Conservation (phyloP, 2,888 invertebrate species). For the Oscheius sp. region DNA sequence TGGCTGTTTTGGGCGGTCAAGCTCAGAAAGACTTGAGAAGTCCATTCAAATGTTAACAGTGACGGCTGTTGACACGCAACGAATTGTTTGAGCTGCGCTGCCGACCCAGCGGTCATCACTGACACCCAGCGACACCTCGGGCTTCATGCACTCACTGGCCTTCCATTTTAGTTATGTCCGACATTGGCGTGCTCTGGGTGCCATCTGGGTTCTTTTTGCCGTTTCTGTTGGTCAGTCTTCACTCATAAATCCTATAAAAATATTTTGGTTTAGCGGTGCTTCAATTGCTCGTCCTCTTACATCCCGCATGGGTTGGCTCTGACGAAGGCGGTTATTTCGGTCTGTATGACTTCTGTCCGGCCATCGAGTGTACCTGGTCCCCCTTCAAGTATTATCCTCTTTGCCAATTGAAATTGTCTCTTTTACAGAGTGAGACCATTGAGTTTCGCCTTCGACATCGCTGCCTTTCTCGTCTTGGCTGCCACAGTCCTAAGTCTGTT, state of each 20-base stretch:
- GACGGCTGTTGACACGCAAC: slow-evolving; percentile 29
- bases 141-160: slow-evolving; percentile 53
- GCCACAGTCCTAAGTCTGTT: slow-evolving; percentile 86
- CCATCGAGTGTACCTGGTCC: slow-evolving; percentile 51
- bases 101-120: slow-evolving; percentile 31
- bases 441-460: slow-evolving; percentile 85
- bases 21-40: slow-evolving; percentile 15
- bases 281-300: slow-evolving; percentile 91
- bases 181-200: slow-evolving; percentile 84
- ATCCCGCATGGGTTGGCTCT: slow-evolving; percentile 80
- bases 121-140: slow-evolving; percentile 1
- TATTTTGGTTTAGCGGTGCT: slow-evolving; percentile 81
- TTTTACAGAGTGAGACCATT: slow-evolving; percentile 79
- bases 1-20: neutral
- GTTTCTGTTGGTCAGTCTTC: slow-evolving; percentile 79
- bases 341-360: slow-evolving; percentile 85
- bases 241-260: neutral
- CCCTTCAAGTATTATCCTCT: slow-evolving; percentile 42
- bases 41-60: slow-evolving; percentile 32
- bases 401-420: neutral
- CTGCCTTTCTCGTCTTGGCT: slow-evolving; percentile 88
- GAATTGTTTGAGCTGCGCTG: slow-evolving; percentile 28
- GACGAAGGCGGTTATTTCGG: slow-evolving; percentile 85
- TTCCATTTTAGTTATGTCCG: slow-evolving; percentile 72
- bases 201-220: slow-evolving; percentile 96